These are phyloP conservation scores for Dipodomys spectabilis DNA, from an alignment of 2,113 vertebrate species.

Conservation along the genomic window DNA sequence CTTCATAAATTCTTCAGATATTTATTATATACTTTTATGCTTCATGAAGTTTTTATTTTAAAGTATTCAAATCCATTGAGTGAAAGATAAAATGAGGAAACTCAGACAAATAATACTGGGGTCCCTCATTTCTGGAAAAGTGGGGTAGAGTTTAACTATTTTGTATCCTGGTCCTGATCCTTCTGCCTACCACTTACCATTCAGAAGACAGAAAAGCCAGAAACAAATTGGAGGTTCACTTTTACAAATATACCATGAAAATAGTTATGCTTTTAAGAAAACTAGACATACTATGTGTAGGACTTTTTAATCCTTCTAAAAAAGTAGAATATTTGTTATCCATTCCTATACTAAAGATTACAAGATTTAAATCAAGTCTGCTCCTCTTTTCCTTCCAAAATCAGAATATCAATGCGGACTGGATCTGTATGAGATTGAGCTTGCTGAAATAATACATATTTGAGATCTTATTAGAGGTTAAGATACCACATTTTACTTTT, in stretches of 20 bases:
- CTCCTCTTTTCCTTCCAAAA: not conserved
- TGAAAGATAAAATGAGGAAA: not conserved
- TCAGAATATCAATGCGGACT: not conserved
- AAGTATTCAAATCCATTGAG: not conserved
- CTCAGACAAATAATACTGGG: too few species aligned
- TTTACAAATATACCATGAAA: constrained; percentile 5
- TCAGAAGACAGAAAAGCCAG: too few species aligned
- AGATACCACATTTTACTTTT: constrained; percentile 37
- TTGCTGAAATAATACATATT: constrained; percentile 32
- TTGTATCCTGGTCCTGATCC: not conserved
- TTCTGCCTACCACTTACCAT: not conserved
- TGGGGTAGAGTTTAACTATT: too few species aligned
- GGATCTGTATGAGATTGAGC: not conserved
- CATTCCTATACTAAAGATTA: not conserved
- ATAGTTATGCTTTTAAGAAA: not conserved
- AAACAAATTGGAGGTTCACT: not conserved
- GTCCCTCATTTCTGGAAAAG: too few species aligned
- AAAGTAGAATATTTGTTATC: constrained; percentile 11
- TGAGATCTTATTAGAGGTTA: constrained; percentile 50
- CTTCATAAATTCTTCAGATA: not conserved
- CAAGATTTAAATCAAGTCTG: constrained; percentile 8
- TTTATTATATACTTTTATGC: not conserved
- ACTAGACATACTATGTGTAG: not conserved
- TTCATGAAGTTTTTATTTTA: constrained; percentile 22
- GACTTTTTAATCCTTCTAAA: not conserved